Conservation (phyloP, 2,113 vertebrate genomes). For the Cygnus atratus region DNA sequence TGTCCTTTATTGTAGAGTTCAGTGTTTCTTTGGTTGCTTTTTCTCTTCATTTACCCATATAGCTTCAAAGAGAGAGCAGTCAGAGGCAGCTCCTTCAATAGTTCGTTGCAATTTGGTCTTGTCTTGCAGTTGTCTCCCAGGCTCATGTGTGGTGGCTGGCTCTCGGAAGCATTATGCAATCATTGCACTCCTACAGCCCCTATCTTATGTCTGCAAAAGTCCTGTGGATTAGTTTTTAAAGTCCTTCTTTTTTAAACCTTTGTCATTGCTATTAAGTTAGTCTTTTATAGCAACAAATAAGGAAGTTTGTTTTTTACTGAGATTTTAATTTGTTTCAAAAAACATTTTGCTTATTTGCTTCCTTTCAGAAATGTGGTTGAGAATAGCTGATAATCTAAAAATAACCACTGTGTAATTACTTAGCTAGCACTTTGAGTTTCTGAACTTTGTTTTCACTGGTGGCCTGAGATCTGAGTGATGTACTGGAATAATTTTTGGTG, state of each 20-base stretch:
- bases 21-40: conserved; percentile 19
- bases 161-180: background rate
- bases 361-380: background rate
- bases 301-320: background rate
- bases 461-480: background rate
- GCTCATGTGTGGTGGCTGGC: background rate
- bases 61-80: conserved; percentile 20
- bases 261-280: background rate
- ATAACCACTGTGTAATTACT: background rate
- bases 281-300: background rate
- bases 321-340: background rate
- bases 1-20: conserved; percentile 46
- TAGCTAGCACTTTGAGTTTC: background rate
- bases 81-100: conserved; percentile 19
- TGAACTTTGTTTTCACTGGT: background rate
- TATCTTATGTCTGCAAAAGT: background rate
- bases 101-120: conserved; percentile 22
- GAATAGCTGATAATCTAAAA: background rate
- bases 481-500: background rate
- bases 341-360: background rate
- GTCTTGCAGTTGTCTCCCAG: background rate
- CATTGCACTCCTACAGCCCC: background rate
- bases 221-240: background rate
- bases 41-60: conserved; percentile 28
- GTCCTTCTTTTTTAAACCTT: rapidly evolving